Percentiles rank a stretch among this genome's conserved stretches.
These are phyloP conservation scores for Tupiocoris notatus DNA, from an alignment of 2,888 invertebrate genomes.

Conservation along the genomic window DNA sequence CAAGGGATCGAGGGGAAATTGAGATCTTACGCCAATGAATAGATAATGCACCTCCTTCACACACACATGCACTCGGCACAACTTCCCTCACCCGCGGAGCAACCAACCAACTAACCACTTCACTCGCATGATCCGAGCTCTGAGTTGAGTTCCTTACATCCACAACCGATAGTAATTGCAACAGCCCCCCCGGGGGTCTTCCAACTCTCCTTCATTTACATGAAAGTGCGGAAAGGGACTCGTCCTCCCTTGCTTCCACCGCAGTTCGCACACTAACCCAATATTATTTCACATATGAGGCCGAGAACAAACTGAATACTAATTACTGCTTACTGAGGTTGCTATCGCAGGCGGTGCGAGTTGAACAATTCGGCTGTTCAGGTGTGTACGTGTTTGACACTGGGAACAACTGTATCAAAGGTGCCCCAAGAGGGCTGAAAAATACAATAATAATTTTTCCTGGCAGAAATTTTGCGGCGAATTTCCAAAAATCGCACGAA, in stretches of 20 bases:
- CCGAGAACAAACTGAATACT: constrained; percentile 34
- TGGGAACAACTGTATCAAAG: too few species aligned
- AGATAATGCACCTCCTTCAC: not conserved
- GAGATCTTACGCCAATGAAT: not conserved
- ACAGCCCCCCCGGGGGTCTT: constrained; percentile 33
- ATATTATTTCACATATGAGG: constrained; percentile 41
- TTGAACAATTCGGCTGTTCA: not conserved
- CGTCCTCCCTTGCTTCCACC: not conserved
- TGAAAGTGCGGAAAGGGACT: constrained; percentile 24
- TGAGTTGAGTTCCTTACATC: not conserved
- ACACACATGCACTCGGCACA: not conserved
- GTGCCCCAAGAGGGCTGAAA: too few species aligned
- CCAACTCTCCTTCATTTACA: constrained; percentile 44
- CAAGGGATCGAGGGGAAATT: not conserved
- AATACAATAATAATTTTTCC: too few species aligned
- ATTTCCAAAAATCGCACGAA: too few species aligned
- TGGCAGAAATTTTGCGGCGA: too few species aligned
- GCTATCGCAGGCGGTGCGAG: not conserved
- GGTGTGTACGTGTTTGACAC: too few species aligned
- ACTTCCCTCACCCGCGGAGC: not conserved
- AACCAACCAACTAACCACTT: not conserved
- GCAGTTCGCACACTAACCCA: constrained; percentile 30
- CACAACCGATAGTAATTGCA: constrained; percentile 37
- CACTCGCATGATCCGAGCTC: not conserved
- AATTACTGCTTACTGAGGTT: constrained; percentile 31